Evolutionary conservation across 2,888 invertebrate genomes (phyloP), one percentile per base, ranked within the genome.

Genomic region (Notodromas monacha): DNA sequence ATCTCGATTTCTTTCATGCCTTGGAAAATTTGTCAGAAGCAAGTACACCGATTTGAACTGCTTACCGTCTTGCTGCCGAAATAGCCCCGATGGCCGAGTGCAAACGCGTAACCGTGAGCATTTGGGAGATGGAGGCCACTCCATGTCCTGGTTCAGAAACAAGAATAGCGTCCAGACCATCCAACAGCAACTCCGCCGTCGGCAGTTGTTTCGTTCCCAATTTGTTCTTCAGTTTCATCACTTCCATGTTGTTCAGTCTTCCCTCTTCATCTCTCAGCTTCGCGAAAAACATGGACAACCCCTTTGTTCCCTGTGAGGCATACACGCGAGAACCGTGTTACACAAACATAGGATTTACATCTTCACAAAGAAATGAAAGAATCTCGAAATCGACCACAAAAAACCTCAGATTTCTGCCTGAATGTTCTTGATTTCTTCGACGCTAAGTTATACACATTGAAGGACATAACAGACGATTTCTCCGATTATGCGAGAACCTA

Each of bases 201-300:
- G 59, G 58, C 26, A 59, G 40, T 37, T 58, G 58, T 29, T 52
- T 41, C 2, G 58, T 60, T 12, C 59, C 58, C 28, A 59, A 43
- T 40, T 59, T 59, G 38, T 58, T 50, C 42, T 59, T 59, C 37
- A 59, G 42, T 33, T 49, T 46, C 32, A 54, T 43, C 31, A 58
- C 46, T 38, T 57, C 49, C 26, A 59, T 56, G 32, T 52, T 49
- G 39, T 58, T 58, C 32, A 58, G 41, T 8, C 41, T 37, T 6
- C 41, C 42, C 31, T 48, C 42, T 4, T 44, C 40, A 26, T 46
- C 42, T 14, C 47, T 41, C 8, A 50, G 43, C 38, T 52, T 46
- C 21, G 57, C 34, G 35, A 49, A 55, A 40, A 58, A 59, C 42
- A 59, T 43, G 21, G n/a, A n/a, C n/a, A n/a, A n/a, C n/a, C n/a